Base-by-base conservation (phyloP, 2,797 vertebrate species). In the Oophaga sylvatica region DNA sequence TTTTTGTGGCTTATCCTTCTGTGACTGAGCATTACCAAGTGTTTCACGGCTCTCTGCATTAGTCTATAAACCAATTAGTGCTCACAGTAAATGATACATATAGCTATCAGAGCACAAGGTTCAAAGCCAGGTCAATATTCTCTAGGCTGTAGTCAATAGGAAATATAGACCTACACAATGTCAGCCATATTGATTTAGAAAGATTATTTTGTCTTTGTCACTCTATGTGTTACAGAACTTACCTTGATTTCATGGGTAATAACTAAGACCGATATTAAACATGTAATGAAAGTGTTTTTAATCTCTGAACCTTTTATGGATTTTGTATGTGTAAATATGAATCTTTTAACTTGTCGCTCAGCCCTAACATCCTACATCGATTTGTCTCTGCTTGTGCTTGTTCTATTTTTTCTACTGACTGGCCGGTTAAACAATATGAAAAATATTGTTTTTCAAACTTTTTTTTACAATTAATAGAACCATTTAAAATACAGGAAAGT, bases 21-120 rank as follows among this genome's bases (percentile, higher is more conserved):
- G 95, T 94, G 95, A 96, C 95, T 95, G 95, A 96, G 95, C 95
- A 96, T 96, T 96, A 94, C 93, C 93, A 95, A 93, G 94, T 95
- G 94, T 96, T 96, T 96, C 95, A 96, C 93, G 93, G 95, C 95
- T 96, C 95, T 90, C 88, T 96, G 96, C 94, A 91, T 94, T 95
- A 94, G 94, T 92, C 95, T 91, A 95, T 95, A 95, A 94, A 93
- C 93, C 94, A 93, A 94, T 93, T 94, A 93, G 90, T 90, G 90
- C 89, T 91, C 80, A 84, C 93, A 94, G 95, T 94, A 95, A 95
- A 94, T 84, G 94, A 95, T 96, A 95, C 91, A 91, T 95, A 95
- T 96, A 94, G 94, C 94, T 95, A 90, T 91, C 93, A 91, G 90
- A 90, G 93, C 93, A 93, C 87, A 89, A 93, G 91, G 96, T 96